phyloP scores from a whole-genome alignment of 2,888 invertebrate species.

The Caenorhabditis sp. region DNA sequence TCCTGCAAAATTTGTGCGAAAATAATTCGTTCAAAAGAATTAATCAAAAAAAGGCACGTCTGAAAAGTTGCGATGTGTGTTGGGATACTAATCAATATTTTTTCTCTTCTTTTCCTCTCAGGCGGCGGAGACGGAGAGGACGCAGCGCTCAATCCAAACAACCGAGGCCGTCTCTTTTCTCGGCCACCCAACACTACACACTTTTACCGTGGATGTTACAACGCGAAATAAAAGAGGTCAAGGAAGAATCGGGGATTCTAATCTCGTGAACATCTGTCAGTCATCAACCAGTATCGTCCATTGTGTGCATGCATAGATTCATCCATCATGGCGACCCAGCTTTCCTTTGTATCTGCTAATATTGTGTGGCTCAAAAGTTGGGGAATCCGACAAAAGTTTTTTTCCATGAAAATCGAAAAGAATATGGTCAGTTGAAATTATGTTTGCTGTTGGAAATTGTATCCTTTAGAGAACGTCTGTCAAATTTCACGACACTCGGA shows the following conservation, averaged over 20 bases:
- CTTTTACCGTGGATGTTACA: neutral
- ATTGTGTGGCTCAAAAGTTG: too few relatives aligned
- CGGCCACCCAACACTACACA: neutral
- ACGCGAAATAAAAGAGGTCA: conserved; percentile 4
- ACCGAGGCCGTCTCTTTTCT: neutral
- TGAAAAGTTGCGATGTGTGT: too few relatives aligned
- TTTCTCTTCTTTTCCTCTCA: neutral
- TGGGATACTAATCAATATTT: too few relatives aligned
- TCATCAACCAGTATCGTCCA: neutral
- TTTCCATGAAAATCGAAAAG: too few relatives aligned
- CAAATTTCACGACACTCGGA: too few relatives aligned
- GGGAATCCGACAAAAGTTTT: too few relatives aligned
- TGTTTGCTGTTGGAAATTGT: too few relatives aligned
- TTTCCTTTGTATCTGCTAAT: too few relatives aligned
- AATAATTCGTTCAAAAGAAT: neutral
- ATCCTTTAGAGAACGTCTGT: too few relatives aligned
- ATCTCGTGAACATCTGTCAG: neutral
- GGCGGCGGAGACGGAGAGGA: neutral
- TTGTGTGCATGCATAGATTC: too few relatives aligned
- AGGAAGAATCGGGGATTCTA: neutral
- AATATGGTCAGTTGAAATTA: too few relatives aligned
- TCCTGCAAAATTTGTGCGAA: neutral
- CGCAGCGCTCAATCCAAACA: neutral
- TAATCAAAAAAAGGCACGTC: neutral
- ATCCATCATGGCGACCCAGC: too few relatives aligned